Evolutionary conservation across 2,113 vertebrate genomes (phyloP).

Genomic region (Psilopogon haemacephalus): DNA sequence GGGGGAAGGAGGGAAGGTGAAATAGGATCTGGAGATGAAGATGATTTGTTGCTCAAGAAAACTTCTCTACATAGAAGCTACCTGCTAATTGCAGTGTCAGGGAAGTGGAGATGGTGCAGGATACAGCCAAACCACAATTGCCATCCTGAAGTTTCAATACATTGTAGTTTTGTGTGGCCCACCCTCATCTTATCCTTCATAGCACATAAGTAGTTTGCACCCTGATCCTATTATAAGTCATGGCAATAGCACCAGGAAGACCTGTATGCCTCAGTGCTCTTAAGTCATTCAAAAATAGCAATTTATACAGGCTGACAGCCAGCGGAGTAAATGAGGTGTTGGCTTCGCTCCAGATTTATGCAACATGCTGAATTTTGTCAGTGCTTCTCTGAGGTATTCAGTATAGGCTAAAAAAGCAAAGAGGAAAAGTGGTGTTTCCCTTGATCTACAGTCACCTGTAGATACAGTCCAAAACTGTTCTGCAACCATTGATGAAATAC

Average conservation of each 20-base stretch:
- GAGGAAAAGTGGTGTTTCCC: background rate
- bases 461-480: background rate
- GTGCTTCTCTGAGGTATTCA: background rate
- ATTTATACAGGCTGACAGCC: background rate
- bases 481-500: background rate
- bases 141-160: background rate
- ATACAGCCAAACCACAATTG: background rate
- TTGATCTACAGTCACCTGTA: background rate
- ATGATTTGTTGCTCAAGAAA: background rate
- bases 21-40: background rate
- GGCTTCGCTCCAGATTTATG: constrained; percentile 9
- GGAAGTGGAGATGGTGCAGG: background rate
- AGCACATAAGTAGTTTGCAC: background rate
- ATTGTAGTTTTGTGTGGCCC: background rate
- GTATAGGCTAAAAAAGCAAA: background rate
- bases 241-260: constrained; percentile 22
- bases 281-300: background rate
- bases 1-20: background rate
- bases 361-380: background rate
- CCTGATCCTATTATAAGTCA: background rate
- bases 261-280: constrained; percentile 26
- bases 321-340: background rate
- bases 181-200: background rate
- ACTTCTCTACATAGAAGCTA: background rate
- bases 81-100: background rate